These are phyloP conservation scores for Ceratothoa steindachneri DNA, from an alignment of 2,888 invertebrate genomes.

Conservation along the genomic window DNA sequence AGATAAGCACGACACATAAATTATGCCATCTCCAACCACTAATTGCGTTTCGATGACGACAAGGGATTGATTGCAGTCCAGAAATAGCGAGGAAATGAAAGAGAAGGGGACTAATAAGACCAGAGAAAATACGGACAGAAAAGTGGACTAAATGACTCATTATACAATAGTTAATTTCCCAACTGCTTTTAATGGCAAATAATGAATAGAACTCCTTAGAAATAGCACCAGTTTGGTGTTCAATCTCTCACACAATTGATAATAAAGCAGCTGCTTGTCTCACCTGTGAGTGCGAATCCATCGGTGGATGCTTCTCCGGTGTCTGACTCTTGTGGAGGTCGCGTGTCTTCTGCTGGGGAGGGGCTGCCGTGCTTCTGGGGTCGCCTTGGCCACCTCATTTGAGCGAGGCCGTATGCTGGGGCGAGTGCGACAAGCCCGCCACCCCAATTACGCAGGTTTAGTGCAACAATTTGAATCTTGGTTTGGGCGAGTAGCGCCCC, in stretches of 20 bases:
- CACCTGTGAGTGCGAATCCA: constrained; percentile 2
- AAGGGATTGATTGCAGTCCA: not conserved
- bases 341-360: constrained; percentile 40
- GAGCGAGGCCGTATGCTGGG: constrained; percentile 47
- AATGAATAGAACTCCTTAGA: not conserved
- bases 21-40: constrained; percentile 3
- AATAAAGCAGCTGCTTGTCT: not conserved
- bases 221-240: not conserved
- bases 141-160: too few species aligned
- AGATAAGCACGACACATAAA: not conserved
- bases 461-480: constrained; percentile 48
- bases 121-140: not conserved
- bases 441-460: constrained; percentile 48
- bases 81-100: not conserved
- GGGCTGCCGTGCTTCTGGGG: constrained; percentile 43
- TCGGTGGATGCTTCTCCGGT: constrained; percentile 21
- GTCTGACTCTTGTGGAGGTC: constrained; percentile 44
- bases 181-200: too few species aligned
- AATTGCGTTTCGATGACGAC: not conserved
- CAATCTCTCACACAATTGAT: not conserved
- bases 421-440: constrained; percentile 45
- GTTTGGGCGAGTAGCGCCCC: constrained; percentile 47
- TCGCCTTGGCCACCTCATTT: constrained; percentile 48
- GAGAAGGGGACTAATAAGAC: not conserved
- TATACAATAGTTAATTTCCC: too few species aligned